Evolutionary conservation across 2,113 vertebrate species (phyloP).

Genomic region (Myrmecobius fasciatus): DNA sequence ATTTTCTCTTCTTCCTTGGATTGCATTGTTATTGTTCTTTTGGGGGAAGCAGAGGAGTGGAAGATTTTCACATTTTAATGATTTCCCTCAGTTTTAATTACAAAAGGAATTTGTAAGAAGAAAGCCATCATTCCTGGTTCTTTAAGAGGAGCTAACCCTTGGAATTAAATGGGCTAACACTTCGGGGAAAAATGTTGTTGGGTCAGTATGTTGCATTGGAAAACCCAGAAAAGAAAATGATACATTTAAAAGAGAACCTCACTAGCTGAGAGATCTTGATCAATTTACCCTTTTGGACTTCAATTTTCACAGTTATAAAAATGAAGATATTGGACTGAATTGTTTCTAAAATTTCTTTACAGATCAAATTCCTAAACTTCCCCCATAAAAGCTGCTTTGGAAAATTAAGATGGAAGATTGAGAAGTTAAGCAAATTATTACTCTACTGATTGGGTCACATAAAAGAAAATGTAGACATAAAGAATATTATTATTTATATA

Average conservation of each 20-base stretch:
- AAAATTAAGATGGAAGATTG: neutral
- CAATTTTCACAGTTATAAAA: neutral
- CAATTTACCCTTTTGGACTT: neutral
- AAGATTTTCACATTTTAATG: slow-evolving; percentile 3
- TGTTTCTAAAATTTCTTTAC: neutral
- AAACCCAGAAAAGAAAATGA: neutral
- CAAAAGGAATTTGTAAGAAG: slow-evolving; percentile 3
- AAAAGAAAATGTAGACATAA: neutral
- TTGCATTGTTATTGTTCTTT: neutral
- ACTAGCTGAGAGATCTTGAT: neutral
- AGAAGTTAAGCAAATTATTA: neutral
- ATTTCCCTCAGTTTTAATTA: neutral
- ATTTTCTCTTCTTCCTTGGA: slow-evolving; percentile 6
- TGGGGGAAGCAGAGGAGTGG: neutral
- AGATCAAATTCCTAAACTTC: neutral
- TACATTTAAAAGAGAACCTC: neutral
- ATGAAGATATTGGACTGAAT: neutral
- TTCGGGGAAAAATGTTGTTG: neutral
- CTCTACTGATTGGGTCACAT: neutral
- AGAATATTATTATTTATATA: neutral
- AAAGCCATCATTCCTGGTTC: neutral
- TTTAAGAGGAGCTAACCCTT: neutral
- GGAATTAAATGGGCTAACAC: neutral
- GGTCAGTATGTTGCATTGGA: neutral
- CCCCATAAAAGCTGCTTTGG: neutral